These are phyloP conservation scores for Cyphomyrus discorhynchus DNA, from an alignment of 2,113 vertebrate species.

Conservation along the genomic window DNA sequence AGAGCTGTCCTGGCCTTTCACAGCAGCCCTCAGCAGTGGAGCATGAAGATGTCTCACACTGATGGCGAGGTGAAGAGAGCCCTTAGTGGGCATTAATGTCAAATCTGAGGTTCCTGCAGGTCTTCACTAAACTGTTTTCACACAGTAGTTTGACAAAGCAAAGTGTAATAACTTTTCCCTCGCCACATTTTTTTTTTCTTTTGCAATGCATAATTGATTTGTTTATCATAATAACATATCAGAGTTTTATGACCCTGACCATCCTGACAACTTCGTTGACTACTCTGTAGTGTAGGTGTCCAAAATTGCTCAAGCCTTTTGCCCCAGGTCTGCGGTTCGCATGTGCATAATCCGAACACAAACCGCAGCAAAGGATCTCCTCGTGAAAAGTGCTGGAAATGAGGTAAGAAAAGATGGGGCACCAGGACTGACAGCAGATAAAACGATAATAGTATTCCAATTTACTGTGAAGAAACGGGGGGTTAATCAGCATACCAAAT, in stretches of 20 bases:
- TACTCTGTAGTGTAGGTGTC: neutral
- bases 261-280: neutral
- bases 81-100: neutral
- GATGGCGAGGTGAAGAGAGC: neutral
- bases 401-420: neutral
- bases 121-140: neutral
- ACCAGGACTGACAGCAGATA: neutral
- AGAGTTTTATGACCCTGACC: neutral
- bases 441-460: neutral
- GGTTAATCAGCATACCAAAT: neutral
- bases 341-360: neutral
- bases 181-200: neutral
- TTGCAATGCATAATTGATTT: neutral
- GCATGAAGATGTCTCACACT: neutral
- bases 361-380: neutral
- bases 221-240: neutral
- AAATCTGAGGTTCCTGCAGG: neutral
- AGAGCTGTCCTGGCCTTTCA: neutral
- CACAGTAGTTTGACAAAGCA: neutral
- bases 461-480: neutral
- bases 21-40: neutral
- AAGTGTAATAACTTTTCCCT: neutral
- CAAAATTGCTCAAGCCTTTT: neutral
- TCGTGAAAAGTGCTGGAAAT: neutral
- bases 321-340: neutral